These are phyloP conservation scores for Cylloceria caligata DNA, from an alignment of 2,888 invertebrate species.

Conservation along the genomic window DNA sequence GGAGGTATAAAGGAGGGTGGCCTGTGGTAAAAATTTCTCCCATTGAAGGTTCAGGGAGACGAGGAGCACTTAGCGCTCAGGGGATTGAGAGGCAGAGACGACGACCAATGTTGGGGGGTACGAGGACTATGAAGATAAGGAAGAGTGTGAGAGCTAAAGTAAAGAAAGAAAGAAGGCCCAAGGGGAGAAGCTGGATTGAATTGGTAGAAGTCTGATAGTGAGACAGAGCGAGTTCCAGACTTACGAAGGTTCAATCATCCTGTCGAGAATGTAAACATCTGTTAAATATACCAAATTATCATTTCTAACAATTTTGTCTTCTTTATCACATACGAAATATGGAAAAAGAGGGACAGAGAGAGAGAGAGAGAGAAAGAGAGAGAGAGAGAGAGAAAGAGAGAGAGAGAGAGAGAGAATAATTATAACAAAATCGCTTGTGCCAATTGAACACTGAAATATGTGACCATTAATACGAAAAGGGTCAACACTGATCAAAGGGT, in stretches of 20 bases:
- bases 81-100: conserved; percentile 64
- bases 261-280: not conserved
- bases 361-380: no score
- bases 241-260: not conserved
- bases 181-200: conserved; percentile 39
- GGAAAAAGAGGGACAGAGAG: no score
- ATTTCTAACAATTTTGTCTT: not conserved
- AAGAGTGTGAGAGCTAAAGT: conserved; percentile 38
- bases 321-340: no score
- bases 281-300: not conserved
- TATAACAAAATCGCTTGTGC: no score
- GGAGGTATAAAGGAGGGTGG: conserved; percentile 35
- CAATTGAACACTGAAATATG: no score
- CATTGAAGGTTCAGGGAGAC: conserved; percentile 70
- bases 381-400: no score
- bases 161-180: conserved; percentile 54
- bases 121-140: conserved; percentile 33
- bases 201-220: conserved; percentile 52
- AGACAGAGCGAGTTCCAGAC: conserved; percentile 34
- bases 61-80: conserved; percentile 77
- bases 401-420: no score
- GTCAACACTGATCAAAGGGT: no score
- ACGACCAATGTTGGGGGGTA: conserved; percentile 41
- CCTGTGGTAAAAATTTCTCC: conserved; percentile 73
- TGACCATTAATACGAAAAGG: no score